phyloP scores from a whole-genome alignment of 2,113 vertebrate genomes.

The Piliocolobus tephrosceles region DNA sequence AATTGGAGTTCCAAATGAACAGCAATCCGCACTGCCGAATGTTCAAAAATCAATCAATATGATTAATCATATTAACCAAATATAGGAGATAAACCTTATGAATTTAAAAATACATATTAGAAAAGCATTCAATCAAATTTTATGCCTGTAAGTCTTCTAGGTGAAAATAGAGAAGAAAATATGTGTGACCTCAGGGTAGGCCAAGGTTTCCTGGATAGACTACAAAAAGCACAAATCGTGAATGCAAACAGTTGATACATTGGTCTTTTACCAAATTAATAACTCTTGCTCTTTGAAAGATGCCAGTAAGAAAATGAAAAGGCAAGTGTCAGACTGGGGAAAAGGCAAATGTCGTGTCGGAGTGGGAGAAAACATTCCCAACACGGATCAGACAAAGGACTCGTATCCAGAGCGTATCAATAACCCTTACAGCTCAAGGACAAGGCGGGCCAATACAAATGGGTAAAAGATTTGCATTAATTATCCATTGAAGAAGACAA shows the following conservation, averaged over 20 bases:
- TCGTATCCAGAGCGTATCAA: not conserved
- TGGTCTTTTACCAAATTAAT: not conserved
- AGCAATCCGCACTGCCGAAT: not conserved
- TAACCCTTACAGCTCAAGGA: not conserved
- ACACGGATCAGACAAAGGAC: not conserved
- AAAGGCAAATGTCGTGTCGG: too few relatives aligned
- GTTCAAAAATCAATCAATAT: not conserved
- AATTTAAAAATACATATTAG: not conserved
- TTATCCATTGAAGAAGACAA: not conserved
- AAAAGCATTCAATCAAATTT: not conserved
- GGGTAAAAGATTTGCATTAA: not conserved
- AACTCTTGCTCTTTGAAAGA: not conserved
- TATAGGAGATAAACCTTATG: not conserved
- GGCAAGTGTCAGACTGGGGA: too few relatives aligned
- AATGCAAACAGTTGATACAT: not conserved
- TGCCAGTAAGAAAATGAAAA: not conserved
- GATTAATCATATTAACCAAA: not conserved
- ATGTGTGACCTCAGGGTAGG: not conserved
- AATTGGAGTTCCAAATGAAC: not conserved
- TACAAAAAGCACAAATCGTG: not conserved
- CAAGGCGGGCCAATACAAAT: not conserved
- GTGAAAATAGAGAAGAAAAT: not conserved
- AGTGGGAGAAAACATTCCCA: not conserved
- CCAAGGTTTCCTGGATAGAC: not conserved
- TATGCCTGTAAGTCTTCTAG: not conserved